Conservation (phyloP, 2,888 invertebrate genomes). For the Torymus tubicola region DNA sequence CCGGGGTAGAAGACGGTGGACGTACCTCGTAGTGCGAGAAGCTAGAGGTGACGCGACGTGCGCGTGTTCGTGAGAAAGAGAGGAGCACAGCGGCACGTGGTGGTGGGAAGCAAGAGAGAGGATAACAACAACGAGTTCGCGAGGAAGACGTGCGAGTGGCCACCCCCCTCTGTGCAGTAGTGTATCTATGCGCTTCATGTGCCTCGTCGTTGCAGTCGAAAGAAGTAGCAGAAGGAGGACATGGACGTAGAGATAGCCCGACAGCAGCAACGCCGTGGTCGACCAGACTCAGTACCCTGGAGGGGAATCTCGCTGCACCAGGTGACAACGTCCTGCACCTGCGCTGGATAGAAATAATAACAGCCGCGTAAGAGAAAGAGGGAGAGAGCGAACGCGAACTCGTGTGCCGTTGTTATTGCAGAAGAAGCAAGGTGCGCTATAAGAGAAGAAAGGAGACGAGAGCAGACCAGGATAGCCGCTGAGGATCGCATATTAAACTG, state of each 20-base stretch:
- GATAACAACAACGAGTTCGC: constrained; percentile 3
- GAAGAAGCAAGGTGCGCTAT: too few species aligned
- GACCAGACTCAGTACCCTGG: constrained; percentile 9
- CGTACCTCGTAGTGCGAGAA: constrained; percentile 1
- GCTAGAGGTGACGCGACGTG: background rate
- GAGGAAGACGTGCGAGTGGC: background rate
- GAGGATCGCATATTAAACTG: constrained; percentile 12
- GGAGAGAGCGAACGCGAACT: background rate
- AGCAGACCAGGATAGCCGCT: constrained; percentile 3
- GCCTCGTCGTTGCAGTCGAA: background rate
- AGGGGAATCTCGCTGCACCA: background rate
- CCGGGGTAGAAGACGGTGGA: background rate
- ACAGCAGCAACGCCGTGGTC: constrained; percentile 2
- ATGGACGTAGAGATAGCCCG: constrained; percentile 12
- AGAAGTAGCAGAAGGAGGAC: constrained; percentile 19
- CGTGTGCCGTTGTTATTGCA: too few species aligned
- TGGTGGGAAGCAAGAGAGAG: background rate
- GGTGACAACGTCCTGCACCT: background rate
- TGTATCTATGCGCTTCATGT: background rate
- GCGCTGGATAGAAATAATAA: background rate
- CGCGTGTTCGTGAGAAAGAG: background rate
- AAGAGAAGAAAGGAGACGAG: background rate
- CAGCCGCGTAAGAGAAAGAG: background rate
- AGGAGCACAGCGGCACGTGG: constrained; percentile 28
- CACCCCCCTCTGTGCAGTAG: background rate